Base-by-base conservation (phyloP, 2,888 invertebrate genomes). In the Drosophila paracracens region DNA sequence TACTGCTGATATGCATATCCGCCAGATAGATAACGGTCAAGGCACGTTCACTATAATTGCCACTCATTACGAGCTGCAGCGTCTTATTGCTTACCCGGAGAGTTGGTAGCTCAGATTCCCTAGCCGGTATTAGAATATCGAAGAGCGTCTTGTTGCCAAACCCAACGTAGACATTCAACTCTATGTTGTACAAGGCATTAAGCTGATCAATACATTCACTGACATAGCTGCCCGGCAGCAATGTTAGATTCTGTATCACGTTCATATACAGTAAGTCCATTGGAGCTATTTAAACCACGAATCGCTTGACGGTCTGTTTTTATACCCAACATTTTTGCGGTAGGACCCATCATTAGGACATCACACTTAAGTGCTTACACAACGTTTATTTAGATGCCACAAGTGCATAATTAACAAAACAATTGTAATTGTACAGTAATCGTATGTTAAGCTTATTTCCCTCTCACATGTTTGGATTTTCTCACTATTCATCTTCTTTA, bases 121-220 rank as follows among this genome's bases (percentile, higher is more conserved):
- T 43, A 1, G 35, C 43, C 48, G 62, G 56, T 31, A 67, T 31
- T 10, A 71, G 31, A 13, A 8, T 35, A 8, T 60, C 56, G 7
- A 54, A 52, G 2, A 51, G 50, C 0, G 67, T 67, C 5, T 56
- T 64, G 10, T 70, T 51, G 4, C 72, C 78, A 58, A 84, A 79
- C 13, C 76, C 76, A 25, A 84, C n/a, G 54, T 68, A 84, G 4
- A 71, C 70, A 72, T 89, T 89, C 0, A 84, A 51, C 16, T 89
- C 70, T 18, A 65, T 63, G 27, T 38, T 29, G 35, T 84, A 87
- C 33, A 87, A 48, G 2, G 2, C 25, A 46, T 84, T 84, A 0
- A 87, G 62, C 33, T 84, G 35, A 5, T 57, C 56, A 48, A 84
- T 69, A 2, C 74, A 66, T 29, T 65, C 59, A 11, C 59, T 52